A percentile compares a stretch with the other conserved stretches of the same genome.
Evolutionary conservation across 92 coral and sea anemone genomes (phyloP).

Genomic region (Phenganax subtilis): DNA sequence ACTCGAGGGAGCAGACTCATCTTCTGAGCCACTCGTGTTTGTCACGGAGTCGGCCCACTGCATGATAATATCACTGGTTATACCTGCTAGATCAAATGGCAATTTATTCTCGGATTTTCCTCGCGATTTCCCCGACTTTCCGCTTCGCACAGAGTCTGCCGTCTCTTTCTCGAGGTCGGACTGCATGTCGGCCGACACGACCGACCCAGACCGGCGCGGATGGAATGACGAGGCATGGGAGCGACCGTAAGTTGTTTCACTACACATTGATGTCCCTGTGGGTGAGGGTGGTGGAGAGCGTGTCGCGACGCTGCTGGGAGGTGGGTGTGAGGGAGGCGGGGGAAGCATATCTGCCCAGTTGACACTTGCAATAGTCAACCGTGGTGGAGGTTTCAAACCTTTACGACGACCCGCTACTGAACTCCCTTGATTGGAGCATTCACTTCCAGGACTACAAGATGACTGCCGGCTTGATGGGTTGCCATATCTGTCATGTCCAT

Average conservation of each 20-base stretch:
- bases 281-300: constrained; percentile 90
- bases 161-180: constrained; percentile 49
- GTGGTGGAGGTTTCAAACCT: constrained; percentile 86
- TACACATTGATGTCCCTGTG: constrained; percentile 57
- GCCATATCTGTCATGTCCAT: constrained; percentile 24
- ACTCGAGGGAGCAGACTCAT: constrained; percentile 90
- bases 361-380: constrained; percentile 69
- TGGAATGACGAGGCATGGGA: constrained; percentile 45
- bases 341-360: constrained; percentile 99
- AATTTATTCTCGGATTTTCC: constrained; percentile 66
- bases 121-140: constrained; percentile 42
- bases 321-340: constrained; percentile 95
- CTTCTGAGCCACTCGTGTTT: constrained; percentile 98
- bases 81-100: constrained; percentile 95
- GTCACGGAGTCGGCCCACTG: constrained; percentile 99
- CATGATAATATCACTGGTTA: constrained; percentile 98
- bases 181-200: constrained; percentile 47
- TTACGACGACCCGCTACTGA: constrained; percentile 52
- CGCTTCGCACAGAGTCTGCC: constrained; percentile 40
- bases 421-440: constrained; percentile 38
- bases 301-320: constrained; percentile 95
- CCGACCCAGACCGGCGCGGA: constrained; percentile 49
- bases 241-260: constrained; percentile 54
- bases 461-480: constrained; percentile 33
- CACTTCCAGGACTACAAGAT: constrained; percentile 40